A percentile compares a stretch with the other conserved stretches of the same genome.
Conservation (phyloP, 2,113 vertebrate genomes). For the Speoplatyrhinus poulsoni region DNA sequence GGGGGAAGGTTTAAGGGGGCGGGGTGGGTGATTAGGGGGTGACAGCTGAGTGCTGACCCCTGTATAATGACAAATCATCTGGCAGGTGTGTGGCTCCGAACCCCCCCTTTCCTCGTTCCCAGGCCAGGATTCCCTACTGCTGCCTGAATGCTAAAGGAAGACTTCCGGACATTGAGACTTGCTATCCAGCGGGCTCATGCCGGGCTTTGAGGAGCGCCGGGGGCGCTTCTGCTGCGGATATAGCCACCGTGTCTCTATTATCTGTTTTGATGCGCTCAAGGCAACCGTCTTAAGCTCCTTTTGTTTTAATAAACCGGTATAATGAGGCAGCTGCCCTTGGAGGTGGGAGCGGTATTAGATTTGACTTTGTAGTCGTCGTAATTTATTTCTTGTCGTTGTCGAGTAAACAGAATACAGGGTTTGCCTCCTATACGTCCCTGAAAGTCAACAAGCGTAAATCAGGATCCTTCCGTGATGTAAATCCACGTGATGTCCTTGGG, state of each 20-base stretch:
- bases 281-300: constrained; percentile 10
- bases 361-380: constrained; percentile 18
- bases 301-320: constrained; percentile 44
- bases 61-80: constrained; percentile 84
- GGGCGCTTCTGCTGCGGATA: constrained; percentile 28
- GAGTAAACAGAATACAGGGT: constrained; percentile 19
- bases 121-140: constrained; percentile 59
- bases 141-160: constrained; percentile 74
- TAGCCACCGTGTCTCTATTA: not conserved
- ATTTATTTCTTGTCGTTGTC: constrained; percentile 12
- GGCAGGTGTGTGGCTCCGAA: constrained; percentile 78
- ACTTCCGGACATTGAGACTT: constrained; percentile 72
- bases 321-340: constrained; percentile 48
- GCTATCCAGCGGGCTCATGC: constrained; percentile 37
- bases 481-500: constrained; percentile 33
- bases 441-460: constrained; percentile 23
- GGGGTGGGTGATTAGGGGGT: constrained; percentile 80
- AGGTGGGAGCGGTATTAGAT: constrained; percentile 36
- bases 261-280: constrained; percentile 16
- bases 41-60: constrained; percentile 84
- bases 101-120: constrained; percentile 54
- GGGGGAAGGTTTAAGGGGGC: constrained; percentile 60
- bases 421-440: constrained; percentile 16
- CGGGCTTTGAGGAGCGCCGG: constrained; percentile 36
- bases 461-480: constrained; percentile 23